Base-by-base conservation (phyloP, 2,113 vertebrate species). In the Tachysurus fulvidraco region DNA sequence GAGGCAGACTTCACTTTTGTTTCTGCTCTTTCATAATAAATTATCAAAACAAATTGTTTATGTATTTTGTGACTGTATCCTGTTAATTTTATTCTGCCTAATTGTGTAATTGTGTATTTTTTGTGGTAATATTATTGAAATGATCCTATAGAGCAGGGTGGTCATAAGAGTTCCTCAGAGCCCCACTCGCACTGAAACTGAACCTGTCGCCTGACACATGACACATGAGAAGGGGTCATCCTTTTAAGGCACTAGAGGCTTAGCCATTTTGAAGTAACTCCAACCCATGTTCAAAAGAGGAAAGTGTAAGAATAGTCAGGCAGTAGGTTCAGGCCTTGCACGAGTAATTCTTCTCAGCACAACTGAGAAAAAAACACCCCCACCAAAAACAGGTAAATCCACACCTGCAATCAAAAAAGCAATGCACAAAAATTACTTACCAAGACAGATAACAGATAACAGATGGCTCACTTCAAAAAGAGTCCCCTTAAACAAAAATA, bases 221-320 rank as follows among this genome's bases (percentile, higher is more conserved):
- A 92, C 91, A 94, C 89, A 88, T 89, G 93, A 95, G 93, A 93
- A 78, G 89, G 78, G 89, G 50, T 83, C 91, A 86, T 92, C 95
- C 95, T 93, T 96, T 95, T 95, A 96, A 94, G 95, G 95, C 90
- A 80, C 85, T 92, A 92, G 89, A 87, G 91, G 93, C 90, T 91
- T 92, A 89, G 94, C 91, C 88, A 92, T 93, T 91, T 81, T 93
- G 90, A 94, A 94, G 69, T 83, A 91, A 92, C 89, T 93, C 93
- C 93, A 93, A 91, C 91, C 85, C 90, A 86, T 89, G 91, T 94
- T 93, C 93, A 91, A 94, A 95, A 94, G 94, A 92, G 94, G 94
- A 94, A 94, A 95, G 93, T 82, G 91, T 95, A 95, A 94, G 93
- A 94, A 95, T 95, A 96, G 92, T 84, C 73, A 69, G 4, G 90